These are phyloP conservation scores for Ophion costatus DNA, from an alignment of 2,888 invertebrate species.

Conservation along the genomic window DNA sequence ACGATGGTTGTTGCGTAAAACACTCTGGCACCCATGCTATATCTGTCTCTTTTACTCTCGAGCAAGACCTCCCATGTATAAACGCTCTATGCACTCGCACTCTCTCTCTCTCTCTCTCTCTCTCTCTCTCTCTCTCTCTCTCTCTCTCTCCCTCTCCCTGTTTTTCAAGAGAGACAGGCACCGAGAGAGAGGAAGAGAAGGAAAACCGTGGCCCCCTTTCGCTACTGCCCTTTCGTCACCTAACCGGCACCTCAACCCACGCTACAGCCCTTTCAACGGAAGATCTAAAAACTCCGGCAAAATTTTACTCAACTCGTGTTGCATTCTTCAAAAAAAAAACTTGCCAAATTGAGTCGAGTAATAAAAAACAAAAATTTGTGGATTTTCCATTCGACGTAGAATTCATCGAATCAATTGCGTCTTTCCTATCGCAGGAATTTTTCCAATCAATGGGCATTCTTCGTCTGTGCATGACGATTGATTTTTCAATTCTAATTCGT, in stretches of 20 bases:
- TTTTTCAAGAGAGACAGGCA: too few species aligned
- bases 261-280: slow-evolving; percentile 2
- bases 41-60: slow-evolving; percentile 50
- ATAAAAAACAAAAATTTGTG: neutral
- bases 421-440: too few species aligned
- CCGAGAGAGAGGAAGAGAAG: neutral
- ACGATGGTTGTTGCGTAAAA: slow-evolving; percentile 75
- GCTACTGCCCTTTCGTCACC: slow-evolving; percentile 68
- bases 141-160: too few species aligned
- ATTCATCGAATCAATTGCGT: neutral
- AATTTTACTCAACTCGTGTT: neutral
- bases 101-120: slow-evolving; percentile 52
- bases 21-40: slow-evolving; percentile 68
- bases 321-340: neutral
- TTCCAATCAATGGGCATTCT: too few species aligned
- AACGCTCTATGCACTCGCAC: slow-evolving; percentile 52
- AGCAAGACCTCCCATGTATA: slow-evolving; percentile 37
- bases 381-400: neutral
- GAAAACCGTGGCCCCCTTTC: slow-evolving; percentile 73
- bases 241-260: slow-evolving; percentile 43
- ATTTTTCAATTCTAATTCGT: slow-evolving; percentile 8
- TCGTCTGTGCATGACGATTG: neutral
- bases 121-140: neutral
- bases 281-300: neutral
- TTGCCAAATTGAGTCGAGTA: neutral